These are phyloP conservation scores for Rhineura floridana DNA, from an alignment of 2,113 vertebrate genomes.

Conservation along the genomic window DNA sequence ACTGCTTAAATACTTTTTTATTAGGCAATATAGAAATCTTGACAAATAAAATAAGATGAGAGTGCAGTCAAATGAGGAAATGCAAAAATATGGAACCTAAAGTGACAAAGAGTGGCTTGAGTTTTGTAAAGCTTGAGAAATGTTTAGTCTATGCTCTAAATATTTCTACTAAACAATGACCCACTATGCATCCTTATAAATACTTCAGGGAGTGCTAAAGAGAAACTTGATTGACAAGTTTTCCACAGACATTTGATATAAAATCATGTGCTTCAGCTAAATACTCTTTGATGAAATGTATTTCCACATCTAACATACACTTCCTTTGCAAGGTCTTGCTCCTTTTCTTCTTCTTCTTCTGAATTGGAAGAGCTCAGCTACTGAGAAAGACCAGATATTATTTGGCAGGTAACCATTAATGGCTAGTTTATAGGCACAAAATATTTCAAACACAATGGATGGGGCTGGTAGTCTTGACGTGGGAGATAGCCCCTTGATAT, in stretches of 20 bases:
- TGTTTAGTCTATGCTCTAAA: constrained; percentile 52
- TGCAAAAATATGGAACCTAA: constrained; percentile 36
- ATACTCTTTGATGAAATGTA: not conserved
- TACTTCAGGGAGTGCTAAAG: constrained; percentile 4
- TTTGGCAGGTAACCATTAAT: not conserved
- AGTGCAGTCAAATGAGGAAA: constrained; percentile 15
- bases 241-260: constrained; percentile 27
- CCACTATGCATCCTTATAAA: constrained; percentile 10
- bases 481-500: not conserved
- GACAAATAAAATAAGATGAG: not conserved
- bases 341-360: not conserved
- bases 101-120: constrained; percentile 16
- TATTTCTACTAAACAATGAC: constrained; percentile 10
- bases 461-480: too few relatives aligned
- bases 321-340: constrained; percentile 50
- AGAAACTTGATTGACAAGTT: constrained; percentile 17
- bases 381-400: not conserved
- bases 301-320: not conserved
- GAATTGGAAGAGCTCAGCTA: not conserved
- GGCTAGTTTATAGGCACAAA: not conserved
- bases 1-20: too few relatives aligned
- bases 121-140: constrained; percentile 33
- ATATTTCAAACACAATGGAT: too few relatives aligned
- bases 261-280: not conserved
- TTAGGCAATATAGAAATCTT: too few relatives aligned